Evolutionary conservation across 2,888 invertebrate genomes (phyloP).

Genomic region (Andrena marginata): DNA sequence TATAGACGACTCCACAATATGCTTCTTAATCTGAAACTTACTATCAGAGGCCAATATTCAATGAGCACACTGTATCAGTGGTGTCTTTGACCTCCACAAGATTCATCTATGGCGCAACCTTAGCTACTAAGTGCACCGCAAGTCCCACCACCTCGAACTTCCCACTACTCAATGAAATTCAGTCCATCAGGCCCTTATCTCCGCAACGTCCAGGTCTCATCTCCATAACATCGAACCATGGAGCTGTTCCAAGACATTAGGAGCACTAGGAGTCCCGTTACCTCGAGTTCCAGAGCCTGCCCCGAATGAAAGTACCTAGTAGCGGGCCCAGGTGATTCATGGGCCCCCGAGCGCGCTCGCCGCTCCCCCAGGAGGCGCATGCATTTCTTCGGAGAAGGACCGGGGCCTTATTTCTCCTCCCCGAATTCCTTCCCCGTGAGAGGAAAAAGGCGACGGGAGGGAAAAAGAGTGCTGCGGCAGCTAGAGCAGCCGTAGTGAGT

Average conservation of each 20-base stretch:
- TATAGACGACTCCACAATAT: too few relatives aligned
- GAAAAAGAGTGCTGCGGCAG: constrained; percentile 44
- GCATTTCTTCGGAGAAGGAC: constrained; percentile 6
- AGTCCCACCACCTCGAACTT: constrained; percentile 8
- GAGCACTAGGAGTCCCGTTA: constrained; percentile 54
- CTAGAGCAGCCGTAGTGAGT: constrained; percentile 67
- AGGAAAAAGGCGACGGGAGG: constrained; percentile 20
- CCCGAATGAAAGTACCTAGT: constrained; percentile 13
- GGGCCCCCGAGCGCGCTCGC: constrained; percentile 23
- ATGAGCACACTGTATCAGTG: background rate
- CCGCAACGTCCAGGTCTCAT: too few relatives aligned
- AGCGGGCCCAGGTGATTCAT: constrained; percentile 58
- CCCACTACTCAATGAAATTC: too few relatives aligned
- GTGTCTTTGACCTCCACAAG: background rate
- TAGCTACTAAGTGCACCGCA: constrained; percentile 33
- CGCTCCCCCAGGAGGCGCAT: constrained; percentile 14
- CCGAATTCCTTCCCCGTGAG: constrained; percentile 62
- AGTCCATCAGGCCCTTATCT: too few relatives aligned
- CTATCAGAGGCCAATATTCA: background rate
- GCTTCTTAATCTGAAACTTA: background rate
- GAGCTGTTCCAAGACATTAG: constrained; percentile 4
- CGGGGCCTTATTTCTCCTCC: constrained; percentile 43
- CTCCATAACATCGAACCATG: background rate
- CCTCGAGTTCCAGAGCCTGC: constrained; percentile 1
- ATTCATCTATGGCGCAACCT: background rate